Percentiles rank a stretch among this genome's conserved stretches.
These are phyloP conservation scores for Austrofundulus limnaeus DNA, from an alignment of 2,113 vertebrate genomes.

Conservation along the genomic window DNA sequence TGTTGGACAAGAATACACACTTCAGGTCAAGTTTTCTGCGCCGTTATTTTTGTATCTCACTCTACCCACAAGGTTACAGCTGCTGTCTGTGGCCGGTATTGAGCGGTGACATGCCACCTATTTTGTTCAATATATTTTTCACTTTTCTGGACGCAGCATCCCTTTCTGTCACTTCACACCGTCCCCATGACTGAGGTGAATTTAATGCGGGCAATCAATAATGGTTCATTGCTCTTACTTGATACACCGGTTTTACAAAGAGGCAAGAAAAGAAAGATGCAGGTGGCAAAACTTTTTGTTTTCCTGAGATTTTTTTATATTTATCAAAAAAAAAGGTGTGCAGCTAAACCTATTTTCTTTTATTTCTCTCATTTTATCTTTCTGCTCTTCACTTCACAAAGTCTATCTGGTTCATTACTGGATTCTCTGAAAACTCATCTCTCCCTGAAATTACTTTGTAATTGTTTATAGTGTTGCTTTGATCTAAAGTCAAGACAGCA, in stretches of 20 bases:
- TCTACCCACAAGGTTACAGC: not conserved
- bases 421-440: slow-evolving; percentile 55
- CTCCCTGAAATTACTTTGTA: slow-evolving; percentile 55
- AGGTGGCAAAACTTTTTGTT: slow-evolving; percentile 3
- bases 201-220: slow-evolving; percentile 49
- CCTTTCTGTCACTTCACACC: slow-evolving; percentile 6
- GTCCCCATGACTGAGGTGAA: slow-evolving; percentile 29
- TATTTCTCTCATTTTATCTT: slow-evolving; percentile 29
- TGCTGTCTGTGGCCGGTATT: slow-evolving; percentile 23
- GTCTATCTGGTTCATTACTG: slow-evolving; percentile 53
- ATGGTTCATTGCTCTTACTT: slow-evolving; percentile 36
- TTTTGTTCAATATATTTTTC: slow-evolving; percentile 39
- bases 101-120: slow-evolving; percentile 20
- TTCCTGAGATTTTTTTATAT: slow-evolving; percentile 7
- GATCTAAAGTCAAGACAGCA: slow-evolving; percentile 63
- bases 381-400: slow-evolving; percentile 47
- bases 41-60: not conserved
- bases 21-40: slow-evolving; percentile 3
- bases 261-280: slow-evolving; percentile 11
- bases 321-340: slow-evolving; percentile 15
- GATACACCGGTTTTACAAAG: slow-evolving; percentile 38
- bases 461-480: slow-evolving; percentile 56
- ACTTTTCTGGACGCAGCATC: slow-evolving; percentile 32
- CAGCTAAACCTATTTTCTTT: slow-evolving; percentile 1
- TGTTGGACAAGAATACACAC: not conserved